Percentiles rank a stretch among this genome's conserved stretches.
These are phyloP conservation scores for Remorina albescens DNA, from an alignment of 2,797 vertebrate species.

Conservation along the genomic window DNA sequence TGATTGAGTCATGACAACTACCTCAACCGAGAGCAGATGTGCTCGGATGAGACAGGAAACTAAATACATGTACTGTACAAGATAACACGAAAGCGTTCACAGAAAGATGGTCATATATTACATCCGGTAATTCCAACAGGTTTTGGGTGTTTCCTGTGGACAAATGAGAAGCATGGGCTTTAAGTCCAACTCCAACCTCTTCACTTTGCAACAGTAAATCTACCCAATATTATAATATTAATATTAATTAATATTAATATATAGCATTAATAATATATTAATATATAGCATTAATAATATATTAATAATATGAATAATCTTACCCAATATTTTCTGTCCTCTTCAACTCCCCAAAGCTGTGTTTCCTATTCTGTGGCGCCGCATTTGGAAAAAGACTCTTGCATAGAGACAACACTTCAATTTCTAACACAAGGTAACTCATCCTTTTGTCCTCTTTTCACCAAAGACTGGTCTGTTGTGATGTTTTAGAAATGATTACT, in stretches of 20 bases:
- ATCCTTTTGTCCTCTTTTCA: background rate
- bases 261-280: too few relatives aligned
- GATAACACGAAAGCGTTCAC: background rate
- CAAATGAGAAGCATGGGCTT: conserved; percentile 16
- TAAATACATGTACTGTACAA: conserved; percentile 7
- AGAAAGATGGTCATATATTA: conserved; percentile 22
- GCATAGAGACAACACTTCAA: conserved; percentile 31
- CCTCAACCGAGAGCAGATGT: conserved; percentile 49
- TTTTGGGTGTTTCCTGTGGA: conserved; percentile 15
- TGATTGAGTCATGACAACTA: conserved; percentile 49
- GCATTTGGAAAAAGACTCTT: conserved; percentile 37
- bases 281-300: too few relatives aligned
- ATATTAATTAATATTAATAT: too few relatives aligned
- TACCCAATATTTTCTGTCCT: conserved; percentile 32
- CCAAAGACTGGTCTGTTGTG: conserved; percentile 6
- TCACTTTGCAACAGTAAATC: conserved; percentile 17
- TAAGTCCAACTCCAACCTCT: conserved; percentile 15
- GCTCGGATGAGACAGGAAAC: conserved; percentile 14
- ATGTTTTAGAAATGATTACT: background rate
- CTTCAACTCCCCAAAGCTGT: conserved; percentile 27
- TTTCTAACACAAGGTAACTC: background rate
- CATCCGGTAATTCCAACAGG: conserved; percentile 7
- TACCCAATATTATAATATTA: too few relatives aligned
- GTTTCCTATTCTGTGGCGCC: conserved; percentile 40
- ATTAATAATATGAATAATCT: too few relatives aligned